Evolutionary conservation across 92 coral and sea anemone species (phyloP).

Genomic region (Meandrina meandrites): DNA sequence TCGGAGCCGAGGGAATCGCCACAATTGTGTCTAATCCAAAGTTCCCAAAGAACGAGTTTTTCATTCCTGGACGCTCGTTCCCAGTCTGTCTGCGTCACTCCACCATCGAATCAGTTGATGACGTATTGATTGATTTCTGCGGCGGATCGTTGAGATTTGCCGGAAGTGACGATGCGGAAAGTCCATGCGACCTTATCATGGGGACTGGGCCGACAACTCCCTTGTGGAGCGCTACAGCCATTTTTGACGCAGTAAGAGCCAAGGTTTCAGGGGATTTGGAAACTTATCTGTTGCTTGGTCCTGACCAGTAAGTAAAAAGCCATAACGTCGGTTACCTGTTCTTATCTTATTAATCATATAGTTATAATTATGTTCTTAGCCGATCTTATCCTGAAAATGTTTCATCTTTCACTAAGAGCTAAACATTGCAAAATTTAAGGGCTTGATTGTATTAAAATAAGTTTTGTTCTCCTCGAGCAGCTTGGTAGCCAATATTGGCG

Average conservation of each 20-base stretch:
- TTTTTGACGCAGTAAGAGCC: slow-evolving; percentile 33
- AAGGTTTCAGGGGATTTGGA: not conserved
- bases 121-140: slow-evolving; percentile 24
- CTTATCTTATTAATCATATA: no score
- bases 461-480: slow-evolving; percentile 20
- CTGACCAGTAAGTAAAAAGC: slow-evolving; percentile 31
- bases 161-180: slow-evolving; percentile 34
- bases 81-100: slow-evolving; percentile 67
- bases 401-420: not conserved
- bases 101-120: slow-evolving; percentile 35
- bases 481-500: slow-evolving; percentile 57
- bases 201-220: slow-evolving; percentile 40
- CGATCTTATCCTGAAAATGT: no score
- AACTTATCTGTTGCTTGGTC: slow-evolving; percentile 21
- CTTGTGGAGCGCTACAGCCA: slow-evolving; percentile 28
- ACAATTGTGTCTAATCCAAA: slow-evolving; percentile 54
- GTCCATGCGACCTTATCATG: slow-evolving; percentile 52
- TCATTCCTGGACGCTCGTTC: slow-evolving; percentile 47
- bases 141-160: slow-evolving; percentile 57
- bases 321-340: no score
- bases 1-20: slow-evolving; percentile 55
- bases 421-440: not conserved
- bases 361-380: no score
- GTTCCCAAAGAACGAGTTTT: slow-evolving; percentile 55
- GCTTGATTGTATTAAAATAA: not conserved